Conservation (phyloP, 2,797 vertebrate species). For the Lacerta viridis region DNA sequence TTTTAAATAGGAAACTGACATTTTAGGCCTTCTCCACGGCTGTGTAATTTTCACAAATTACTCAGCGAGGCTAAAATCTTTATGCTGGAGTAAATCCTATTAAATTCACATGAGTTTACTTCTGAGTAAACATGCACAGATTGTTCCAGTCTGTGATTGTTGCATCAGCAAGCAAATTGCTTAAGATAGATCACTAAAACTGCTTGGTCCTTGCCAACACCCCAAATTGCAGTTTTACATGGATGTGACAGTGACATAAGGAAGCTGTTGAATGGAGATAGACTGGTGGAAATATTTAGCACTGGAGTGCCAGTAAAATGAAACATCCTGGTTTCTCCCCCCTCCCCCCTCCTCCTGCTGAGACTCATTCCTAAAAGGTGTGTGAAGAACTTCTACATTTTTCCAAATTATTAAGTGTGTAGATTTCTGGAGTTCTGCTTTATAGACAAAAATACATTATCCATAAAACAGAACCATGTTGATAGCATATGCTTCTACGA, state of each 20-base stretch:
- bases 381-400: conserved; percentile 63
- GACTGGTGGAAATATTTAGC: conserved; percentile 35
- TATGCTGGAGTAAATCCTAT: background rate
- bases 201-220: background rate
- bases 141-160: background rate
- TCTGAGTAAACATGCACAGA: background rate
- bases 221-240: background rate
- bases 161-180: background rate
- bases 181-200: background rate
- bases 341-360: conserved; percentile 55
- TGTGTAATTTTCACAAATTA: background rate
- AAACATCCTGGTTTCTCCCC: conserved; percentile 27
- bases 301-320: conserved; percentile 33
- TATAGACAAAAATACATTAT: conserved; percentile 64
- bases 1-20: background rate
- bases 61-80: background rate
- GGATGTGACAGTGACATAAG: conserved; percentile 30
- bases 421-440: conserved; percentile 63
- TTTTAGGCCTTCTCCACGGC: background rate
- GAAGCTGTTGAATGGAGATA: conserved; percentile 26
- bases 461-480: conserved; percentile 64
- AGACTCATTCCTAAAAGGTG: conserved; percentile 68
- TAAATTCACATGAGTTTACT: background rate
- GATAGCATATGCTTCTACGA: conserved; percentile 56
- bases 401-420: conserved; percentile 72